Evolutionary conservation across 2,888 invertebrate genomes (phyloP).

Genomic region (Ormyrus rosae): DNA sequence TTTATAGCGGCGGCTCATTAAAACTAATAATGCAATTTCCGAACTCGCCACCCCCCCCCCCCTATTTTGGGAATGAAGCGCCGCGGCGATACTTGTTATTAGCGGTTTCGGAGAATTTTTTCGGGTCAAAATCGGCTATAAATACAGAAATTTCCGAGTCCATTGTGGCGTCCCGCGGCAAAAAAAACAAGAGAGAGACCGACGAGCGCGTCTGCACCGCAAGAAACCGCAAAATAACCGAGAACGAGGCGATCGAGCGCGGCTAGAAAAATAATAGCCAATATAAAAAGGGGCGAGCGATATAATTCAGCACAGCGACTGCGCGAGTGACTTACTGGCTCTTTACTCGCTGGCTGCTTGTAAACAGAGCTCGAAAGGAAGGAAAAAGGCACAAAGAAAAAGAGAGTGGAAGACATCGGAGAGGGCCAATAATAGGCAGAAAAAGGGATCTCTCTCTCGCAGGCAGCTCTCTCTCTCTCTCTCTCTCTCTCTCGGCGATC

Average conservation of each 20-base stretch:
- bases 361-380: too few relatives aligned
- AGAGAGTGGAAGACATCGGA: slow-evolving; percentile 2
- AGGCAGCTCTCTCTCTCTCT: too few relatives aligned
- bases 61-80: too few relatives aligned
- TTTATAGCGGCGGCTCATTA: too few relatives aligned
- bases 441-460: slow-evolving; percentile 1
- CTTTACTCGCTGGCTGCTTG: background rate
- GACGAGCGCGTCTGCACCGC: background rate
- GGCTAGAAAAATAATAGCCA: slow-evolving; percentile 42
- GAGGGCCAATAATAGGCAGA: slow-evolving; percentile 26
- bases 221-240: slow-evolving; percentile 27
- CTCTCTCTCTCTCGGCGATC: slow-evolving; percentile 9
- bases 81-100: too few relatives aligned
- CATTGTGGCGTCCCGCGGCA: background rate
- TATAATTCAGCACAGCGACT: slow-evolving; percentile 39
- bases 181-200: background rate
- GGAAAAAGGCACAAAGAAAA: slow-evolving; percentile 20
- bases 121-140: background rate
- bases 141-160: background rate
- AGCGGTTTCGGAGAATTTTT: too few relatives aligned
- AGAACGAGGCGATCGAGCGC: slow-evolving; percentile 3
- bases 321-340: slow-evolving; percentile 37
- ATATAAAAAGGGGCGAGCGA: slow-evolving; percentile 28
- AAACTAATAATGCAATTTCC: too few relatives aligned
- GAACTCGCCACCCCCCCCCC: too few relatives aligned